phyloP scores from a whole-genome alignment of 2,797 vertebrate species.

The Karalla daura region DNA sequence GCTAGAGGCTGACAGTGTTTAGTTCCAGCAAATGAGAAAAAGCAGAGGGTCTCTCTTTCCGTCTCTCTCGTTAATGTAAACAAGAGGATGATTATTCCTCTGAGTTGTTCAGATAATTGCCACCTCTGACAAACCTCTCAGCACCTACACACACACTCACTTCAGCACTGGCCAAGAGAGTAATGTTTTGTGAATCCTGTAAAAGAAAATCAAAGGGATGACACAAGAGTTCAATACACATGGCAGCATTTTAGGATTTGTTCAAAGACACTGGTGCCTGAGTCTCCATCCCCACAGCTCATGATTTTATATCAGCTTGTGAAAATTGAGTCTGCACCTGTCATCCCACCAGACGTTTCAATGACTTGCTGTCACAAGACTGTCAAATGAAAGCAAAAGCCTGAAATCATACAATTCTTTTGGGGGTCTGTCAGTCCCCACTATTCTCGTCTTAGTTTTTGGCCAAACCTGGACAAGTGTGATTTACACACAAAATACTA shows the following conservation, averaged over 20 bases:
- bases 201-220: neutral
- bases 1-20: slow-evolving; percentile 22
- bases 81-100: slow-evolving; percentile 26
- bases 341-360: slow-evolving; percentile 2
- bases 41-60: slow-evolving; percentile 6
- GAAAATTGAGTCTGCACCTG: slow-evolving; percentile 1
- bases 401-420: neutral
- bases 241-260: neutral
- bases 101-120: slow-evolving; percentile 20
- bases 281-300: neutral
- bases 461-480: neutral
- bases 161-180: neutral
- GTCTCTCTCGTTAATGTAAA: slow-evolving; percentile 4
- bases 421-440: neutral
- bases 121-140: slow-evolving; percentile 10
- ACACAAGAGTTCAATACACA: neutral
- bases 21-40: slow-evolving; percentile 23
- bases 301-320: neutral
- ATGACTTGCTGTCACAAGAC: slow-evolving; percentile 7
- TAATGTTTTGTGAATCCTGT: neutral
- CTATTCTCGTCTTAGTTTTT: slow-evolving; percentile 9
- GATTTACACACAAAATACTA: neutral
- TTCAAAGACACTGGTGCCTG: slow-evolving; percentile 2
- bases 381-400: slow-evolving; percentile 12
- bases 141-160: neutral